phyloP scores from a whole-genome alignment of 2,797 vertebrate genomes.

The Rhynchonycteris naso region DNA sequence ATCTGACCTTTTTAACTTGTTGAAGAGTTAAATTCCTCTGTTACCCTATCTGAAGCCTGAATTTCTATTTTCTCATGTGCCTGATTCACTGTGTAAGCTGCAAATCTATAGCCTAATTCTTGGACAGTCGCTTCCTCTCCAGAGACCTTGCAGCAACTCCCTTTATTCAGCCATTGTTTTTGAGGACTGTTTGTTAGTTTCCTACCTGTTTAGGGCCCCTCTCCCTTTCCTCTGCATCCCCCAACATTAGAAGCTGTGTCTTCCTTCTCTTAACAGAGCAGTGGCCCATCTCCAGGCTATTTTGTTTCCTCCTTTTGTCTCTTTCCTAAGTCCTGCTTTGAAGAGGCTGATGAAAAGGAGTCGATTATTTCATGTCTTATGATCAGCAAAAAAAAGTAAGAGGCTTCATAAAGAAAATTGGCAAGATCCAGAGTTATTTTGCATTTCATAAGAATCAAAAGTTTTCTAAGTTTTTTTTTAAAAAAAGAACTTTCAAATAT shows the following conservation, averaged over 20 bases:
- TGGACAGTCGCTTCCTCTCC: not conserved
- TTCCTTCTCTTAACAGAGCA: constrained; percentile 16
- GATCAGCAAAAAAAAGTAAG: constrained; percentile 65
- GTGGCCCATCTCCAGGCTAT: not conserved
- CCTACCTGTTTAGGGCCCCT: not conserved
- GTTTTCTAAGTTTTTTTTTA: constrained; percentile 51
- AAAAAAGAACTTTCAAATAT: constrained; percentile 54
- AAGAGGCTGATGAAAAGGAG: constrained; percentile 65
- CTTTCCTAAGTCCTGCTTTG: constrained; percentile 71
- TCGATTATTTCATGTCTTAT: constrained; percentile 74
- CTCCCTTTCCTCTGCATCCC: not conserved
- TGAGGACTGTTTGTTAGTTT: not conserved
- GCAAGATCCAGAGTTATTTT: constrained; percentile 74
- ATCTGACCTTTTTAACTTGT: not conserved
- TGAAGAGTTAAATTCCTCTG: not conserved
- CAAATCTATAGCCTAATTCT: not conserved
- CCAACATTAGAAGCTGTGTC: not conserved
- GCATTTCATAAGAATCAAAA: constrained; percentile 73
- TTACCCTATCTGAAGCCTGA: not conserved
- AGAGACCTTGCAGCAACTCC: not conserved
- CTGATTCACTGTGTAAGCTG: not conserved
- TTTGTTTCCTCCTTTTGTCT: constrained; percentile 55
- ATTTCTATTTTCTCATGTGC: not conserved
- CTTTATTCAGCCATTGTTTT: not conserved
- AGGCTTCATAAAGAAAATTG: constrained; percentile 70